Evolutionary conservation across 2,888 invertebrate genomes (phyloP).

Genomic region (Slavum lentiscoides): DNA sequence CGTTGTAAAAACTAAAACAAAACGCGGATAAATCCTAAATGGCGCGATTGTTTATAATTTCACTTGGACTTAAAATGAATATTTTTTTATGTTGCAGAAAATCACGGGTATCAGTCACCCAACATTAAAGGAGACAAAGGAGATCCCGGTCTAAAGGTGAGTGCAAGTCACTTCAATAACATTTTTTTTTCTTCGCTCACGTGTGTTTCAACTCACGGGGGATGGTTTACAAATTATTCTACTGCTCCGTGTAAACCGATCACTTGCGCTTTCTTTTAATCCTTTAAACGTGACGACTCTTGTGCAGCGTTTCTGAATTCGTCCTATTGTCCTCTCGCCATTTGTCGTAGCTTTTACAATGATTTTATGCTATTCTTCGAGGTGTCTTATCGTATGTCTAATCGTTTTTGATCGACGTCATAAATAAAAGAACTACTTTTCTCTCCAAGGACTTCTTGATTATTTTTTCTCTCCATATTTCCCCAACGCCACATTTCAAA

Average conservation of each 20-base stretch:
- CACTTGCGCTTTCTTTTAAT: background rate
- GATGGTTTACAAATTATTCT: background rate
- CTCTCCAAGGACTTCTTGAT: background rate
- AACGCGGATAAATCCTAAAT: background rate
- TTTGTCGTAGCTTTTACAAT: background rate
- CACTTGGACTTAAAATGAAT: background rate
- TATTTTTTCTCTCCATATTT: background rate
- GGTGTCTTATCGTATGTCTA: background rate
- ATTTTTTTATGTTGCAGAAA: constrained; percentile 27
- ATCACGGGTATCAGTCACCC: constrained; percentile 13
- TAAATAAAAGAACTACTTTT: background rate
- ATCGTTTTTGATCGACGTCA: background rate
- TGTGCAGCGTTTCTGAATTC: background rate
- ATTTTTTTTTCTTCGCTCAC: background rate
- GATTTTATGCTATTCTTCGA: background rate
- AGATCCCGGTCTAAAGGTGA: constrained; percentile 40
- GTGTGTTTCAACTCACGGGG: background rate
- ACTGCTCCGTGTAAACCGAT: background rate
- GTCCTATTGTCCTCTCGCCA: background rate
- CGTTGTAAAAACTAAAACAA: too few relatives aligned
- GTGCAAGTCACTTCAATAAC: background rate
- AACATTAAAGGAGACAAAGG: constrained; percentile 51
- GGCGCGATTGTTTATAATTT: background rate
- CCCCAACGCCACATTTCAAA: background rate
- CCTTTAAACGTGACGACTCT: background rate